Conservation (phyloP, 1,140 invertebrate species). For the Drosophila varians region DNA sequence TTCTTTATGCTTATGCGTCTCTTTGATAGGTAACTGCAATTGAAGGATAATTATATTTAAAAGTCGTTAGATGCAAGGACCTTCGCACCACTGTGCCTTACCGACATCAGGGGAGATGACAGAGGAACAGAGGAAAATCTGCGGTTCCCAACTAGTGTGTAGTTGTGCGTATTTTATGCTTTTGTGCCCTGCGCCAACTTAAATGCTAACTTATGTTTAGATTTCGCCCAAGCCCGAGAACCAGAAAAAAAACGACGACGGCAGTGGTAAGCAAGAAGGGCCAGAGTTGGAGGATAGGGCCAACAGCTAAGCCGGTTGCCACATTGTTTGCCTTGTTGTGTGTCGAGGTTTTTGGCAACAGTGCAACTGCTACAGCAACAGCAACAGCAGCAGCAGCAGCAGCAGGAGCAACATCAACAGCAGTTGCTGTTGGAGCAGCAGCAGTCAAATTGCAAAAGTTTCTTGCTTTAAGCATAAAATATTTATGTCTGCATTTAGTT, state of each 20-base stretch:
- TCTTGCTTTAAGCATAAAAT: constrained; percentile 81
- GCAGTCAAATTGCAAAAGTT: constrained; percentile 80
- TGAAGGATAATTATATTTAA: not conserved
- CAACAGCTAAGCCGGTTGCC: constrained; percentile 57
- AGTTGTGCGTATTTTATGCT: constrained; percentile 74
- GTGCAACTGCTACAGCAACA: constrained; percentile 52
- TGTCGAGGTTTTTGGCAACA: constrained; percentile 57
- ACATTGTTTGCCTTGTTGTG: constrained; percentile 63
- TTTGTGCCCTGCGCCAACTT: constrained; percentile 77
- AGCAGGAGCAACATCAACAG: constrained; percentile 27
- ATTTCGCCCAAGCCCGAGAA: constrained; percentile 52
- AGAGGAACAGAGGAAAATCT: constrained; percentile 3
- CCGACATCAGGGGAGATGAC: not conserved
- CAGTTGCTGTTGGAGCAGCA: constrained; percentile 25
- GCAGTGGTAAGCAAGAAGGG: not conserved
- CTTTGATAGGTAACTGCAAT: not conserved
- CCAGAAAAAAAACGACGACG: constrained; percentile 49
- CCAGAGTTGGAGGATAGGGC: not conserved
- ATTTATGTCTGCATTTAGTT: constrained; percentile 81
- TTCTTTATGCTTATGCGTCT: too few species aligned
- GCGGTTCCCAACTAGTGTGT: constrained; percentile 43
- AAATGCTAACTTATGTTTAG: constrained; percentile 81
- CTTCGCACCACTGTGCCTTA: not conserved
- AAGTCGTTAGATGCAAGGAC: not conserved
- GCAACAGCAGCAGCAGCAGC: constrained; percentile 1